Evolutionary conservation across 2,888 invertebrate genomes (phyloP).

Genomic region (Blastobasis adustella): DNA sequence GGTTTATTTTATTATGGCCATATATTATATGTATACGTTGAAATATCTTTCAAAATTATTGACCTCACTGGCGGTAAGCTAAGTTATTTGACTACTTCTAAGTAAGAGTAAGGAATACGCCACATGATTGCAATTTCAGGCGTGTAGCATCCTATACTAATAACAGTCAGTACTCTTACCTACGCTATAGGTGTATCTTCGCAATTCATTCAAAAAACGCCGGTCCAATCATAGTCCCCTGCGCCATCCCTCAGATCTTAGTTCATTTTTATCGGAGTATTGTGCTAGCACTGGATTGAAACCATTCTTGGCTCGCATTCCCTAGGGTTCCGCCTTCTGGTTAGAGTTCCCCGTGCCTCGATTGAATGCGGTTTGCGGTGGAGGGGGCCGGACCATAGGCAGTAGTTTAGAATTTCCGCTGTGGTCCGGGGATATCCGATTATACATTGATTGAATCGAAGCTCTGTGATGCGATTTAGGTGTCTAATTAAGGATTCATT

Average conservation of each 20-base stretch:
- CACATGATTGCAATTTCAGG: too few relatives aligned
- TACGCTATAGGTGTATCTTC: too few relatives aligned
- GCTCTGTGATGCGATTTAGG: slow-evolving; percentile 9
- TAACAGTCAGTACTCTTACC: too few relatives aligned
- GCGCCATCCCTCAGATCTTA: slow-evolving; percentile 9
- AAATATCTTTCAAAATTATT: too few relatives aligned
- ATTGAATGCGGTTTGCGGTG: slow-evolving; percentile 60
- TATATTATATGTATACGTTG: too few relatives aligned
- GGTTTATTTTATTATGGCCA: too few relatives aligned
- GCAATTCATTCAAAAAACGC: too few relatives aligned
- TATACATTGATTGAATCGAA: slow-evolving; percentile 23
- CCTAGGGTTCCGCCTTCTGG: slow-evolving; percentile 37
- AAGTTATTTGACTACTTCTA: too few relatives aligned
- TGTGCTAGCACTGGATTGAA: slow-evolving; percentile 54
- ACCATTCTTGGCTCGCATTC: slow-evolving; percentile 24
- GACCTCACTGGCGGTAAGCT: too few relatives aligned
- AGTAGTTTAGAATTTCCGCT: slow-evolving; percentile 25
- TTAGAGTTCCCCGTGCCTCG: slow-evolving; percentile 35
- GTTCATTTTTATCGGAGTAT: slow-evolving; percentile 42
- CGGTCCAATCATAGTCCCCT: not conserved
- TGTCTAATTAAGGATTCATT: not conserved
- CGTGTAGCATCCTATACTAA: too few relatives aligned
- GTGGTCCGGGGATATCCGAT: slow-evolving; percentile 21
- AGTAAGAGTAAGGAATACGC: too few relatives aligned
- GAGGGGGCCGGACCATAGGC: slow-evolving; percentile 25